Percentiles rank a stretch among this genome's conserved stretches.
phyloP scores from a whole-genome alignment of 2,797 vertebrate genomes.

The Clangula hyemalis region DNA sequence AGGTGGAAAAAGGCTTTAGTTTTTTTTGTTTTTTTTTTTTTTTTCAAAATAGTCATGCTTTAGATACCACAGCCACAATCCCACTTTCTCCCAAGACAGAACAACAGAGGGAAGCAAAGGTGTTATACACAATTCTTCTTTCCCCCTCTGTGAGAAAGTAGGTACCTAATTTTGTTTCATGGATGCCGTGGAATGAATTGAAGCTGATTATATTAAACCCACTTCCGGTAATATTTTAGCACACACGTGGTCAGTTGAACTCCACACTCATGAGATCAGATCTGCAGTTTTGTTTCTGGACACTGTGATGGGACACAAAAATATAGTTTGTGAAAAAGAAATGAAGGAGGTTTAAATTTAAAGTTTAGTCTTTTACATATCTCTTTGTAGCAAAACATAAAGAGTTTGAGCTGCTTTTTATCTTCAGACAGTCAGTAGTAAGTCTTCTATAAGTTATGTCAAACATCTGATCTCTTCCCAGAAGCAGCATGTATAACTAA shows the following conservation, averaged over 20 bases:
- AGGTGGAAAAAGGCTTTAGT: not conserved
- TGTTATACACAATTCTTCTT: not conserved
- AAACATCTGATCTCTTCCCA: not conserved
- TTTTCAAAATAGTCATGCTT: not conserved
- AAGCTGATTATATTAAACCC: not conserved
- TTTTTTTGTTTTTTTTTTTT: not conserved
- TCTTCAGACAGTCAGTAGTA: not conserved
- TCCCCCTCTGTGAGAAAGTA: not conserved
- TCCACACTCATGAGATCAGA: not conserved
- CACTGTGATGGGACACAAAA: not conserved
- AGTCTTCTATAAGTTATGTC: not conserved
- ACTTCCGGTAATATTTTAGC: not conserved
- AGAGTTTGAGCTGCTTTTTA: not conserved
- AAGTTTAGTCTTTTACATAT: not conserved
- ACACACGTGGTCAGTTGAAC: not conserved
- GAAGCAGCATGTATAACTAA: not conserved
- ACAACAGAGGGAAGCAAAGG: not conserved
- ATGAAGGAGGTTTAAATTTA: not conserved
- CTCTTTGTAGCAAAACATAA: not conserved
- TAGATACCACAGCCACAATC: not conserved
- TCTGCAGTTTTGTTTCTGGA: not conserved
- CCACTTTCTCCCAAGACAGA: not conserved
- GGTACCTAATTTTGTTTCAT: slow-evolving; percentile 21
- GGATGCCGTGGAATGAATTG: not conserved
- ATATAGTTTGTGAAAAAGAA: not conserved